Evolutionary conservation across 2,113 vertebrate species (phyloP), one percentile per base, ranked within the genome.

Genomic region (Lamprologus tigripictilis): DNA sequence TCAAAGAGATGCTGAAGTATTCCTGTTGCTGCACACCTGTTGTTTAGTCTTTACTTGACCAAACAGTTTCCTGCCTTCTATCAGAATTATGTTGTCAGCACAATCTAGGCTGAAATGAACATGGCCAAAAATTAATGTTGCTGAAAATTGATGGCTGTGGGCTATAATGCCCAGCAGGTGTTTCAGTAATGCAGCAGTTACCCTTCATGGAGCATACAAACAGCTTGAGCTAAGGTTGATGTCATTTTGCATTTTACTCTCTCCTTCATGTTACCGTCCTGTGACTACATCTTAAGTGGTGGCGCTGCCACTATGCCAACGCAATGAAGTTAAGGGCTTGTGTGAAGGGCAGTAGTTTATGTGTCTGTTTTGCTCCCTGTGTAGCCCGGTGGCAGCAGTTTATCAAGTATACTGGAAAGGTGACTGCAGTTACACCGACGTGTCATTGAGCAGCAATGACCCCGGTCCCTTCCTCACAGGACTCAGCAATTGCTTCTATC

Each of bases 391-490:
- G 95, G 91, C 94, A 94, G 95, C 94, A 95, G 93, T 97, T 96
- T 96, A 96, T 97, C 96, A 97, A 94, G 95, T 94, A 91, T 94
- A 94, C 94, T 94, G 95, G 93, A 81, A 96, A 91, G 86, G 90
- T 93, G 84, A 91, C 81, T 85, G 73, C 55, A 81, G 96, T 94
- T 95, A 83, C 86, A 90, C 31, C 94, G 90, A 95, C 92, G 88
- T 94, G 94, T 91, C 94, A 95, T 95, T 93, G 93, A 63, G 92
- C 94, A 89, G 79, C 85, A 88, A 92, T 92, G 93, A 96, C 93
- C 95, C 89, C 51, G 37, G 85, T 79, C 86, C 80, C 12, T 66
- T 95, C 87, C 88, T 95, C 92, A 95, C 84, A 96, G 95, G 96
- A 95, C 91, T 89, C 84, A 86, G 87, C 73, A 85, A 82, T 90